Base-by-base conservation (phyloP, 92 coral and sea anemone species). In the Anthopleura xanthogrammica region DNA sequence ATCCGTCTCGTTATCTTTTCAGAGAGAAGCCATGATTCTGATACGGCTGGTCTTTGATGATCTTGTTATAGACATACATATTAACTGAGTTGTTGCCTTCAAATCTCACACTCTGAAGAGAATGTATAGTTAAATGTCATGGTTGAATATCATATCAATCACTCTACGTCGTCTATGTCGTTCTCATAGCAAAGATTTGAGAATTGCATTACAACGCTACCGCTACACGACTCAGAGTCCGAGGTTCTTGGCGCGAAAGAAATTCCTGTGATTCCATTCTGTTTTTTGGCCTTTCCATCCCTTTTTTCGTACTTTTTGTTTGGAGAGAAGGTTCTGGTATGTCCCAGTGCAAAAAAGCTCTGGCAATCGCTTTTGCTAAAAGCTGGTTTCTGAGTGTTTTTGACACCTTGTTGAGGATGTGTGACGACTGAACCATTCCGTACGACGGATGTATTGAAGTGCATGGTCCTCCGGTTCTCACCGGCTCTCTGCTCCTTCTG, bases 401-500 rank as follows among this genome's bases (percentile, higher is more conserved):
- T 68, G 74, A 68, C 41, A 68, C 19, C 74, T 36, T 36, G 16
- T 68, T 68, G 74, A 68, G 74, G 16, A n/a, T 7, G 41, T 7
- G 29, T 29, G 11, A 29, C 70, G 8, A 0, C 74, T 14, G 58
- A 11, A 36, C 16, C 42, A 68, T 68, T 68, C 42, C 46, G 41
- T 24, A 68, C 17, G 42, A 68, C 74, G 74, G 74, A 24, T 36
- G 74, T 24, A 16, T 68, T 23, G 17, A 68, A 68, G 74, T 68
- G 74, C 16, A 68, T 29, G 7, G 42, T 68, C 74, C 74, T 68
- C 42, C 74, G 2, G 43, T 36, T 23, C 40, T 62, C 58, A 54
- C 58, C 58, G 58, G 58, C 41, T 29, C 83, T 43, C 41, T n/a
- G 52, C 46, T 74, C 80, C 6, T 83, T 74, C 60, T 75, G 74